phyloP scores from a whole-genome alignment of 2,113 vertebrate species.

The Oryzias curvinotus region DNA sequence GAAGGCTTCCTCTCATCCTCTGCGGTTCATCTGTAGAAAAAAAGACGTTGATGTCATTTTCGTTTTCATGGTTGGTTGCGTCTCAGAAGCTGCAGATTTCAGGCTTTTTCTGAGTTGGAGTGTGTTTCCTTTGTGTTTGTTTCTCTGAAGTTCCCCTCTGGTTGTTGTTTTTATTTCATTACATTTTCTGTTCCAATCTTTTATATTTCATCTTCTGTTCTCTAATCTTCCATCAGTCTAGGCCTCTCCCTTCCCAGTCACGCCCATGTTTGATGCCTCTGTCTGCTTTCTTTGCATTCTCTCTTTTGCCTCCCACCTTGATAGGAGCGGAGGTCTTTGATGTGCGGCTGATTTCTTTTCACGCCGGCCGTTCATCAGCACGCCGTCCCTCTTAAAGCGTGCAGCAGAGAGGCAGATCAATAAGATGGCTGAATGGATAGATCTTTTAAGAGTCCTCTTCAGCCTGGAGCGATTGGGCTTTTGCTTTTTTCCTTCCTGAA shows the following conservation, averaged over 20 bases:
- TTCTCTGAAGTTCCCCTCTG: constrained; percentile 1
- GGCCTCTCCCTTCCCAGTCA: constrained; percentile 2
- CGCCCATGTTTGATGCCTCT: constrained; percentile 5
- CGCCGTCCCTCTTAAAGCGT: constrained; percentile 43
- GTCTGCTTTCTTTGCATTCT: constrained; percentile 3
- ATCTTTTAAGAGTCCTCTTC: constrained; percentile 51
- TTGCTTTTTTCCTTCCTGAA: constrained; percentile 13
- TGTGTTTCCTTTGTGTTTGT: not conserved
- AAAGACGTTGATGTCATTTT: too few relatives aligned
- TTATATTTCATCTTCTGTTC: not conserved
- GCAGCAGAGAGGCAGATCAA: constrained; percentile 56
- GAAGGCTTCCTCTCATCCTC: too few relatives aligned
- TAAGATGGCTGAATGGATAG: constrained; percentile 50
- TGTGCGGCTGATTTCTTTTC: constrained; percentile 39
- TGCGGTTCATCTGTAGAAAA: too few relatives aligned
- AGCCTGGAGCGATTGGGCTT: constrained; percentile 32
- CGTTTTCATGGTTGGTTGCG: too few relatives aligned
- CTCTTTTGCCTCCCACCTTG: constrained; percentile 1
- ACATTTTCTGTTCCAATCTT: not conserved
- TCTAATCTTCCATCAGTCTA: not conserved
- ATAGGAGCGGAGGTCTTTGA: constrained; percentile 35
- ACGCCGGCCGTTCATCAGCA: constrained; percentile 54
- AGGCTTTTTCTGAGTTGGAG: not conserved
- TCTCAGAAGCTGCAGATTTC: too few relatives aligned
- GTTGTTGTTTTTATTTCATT: not conserved